These are phyloP conservation scores for Ciconia maguari DNA, from an alignment of 2,113 vertebrate genomes.

Conservation along the genomic window DNA sequence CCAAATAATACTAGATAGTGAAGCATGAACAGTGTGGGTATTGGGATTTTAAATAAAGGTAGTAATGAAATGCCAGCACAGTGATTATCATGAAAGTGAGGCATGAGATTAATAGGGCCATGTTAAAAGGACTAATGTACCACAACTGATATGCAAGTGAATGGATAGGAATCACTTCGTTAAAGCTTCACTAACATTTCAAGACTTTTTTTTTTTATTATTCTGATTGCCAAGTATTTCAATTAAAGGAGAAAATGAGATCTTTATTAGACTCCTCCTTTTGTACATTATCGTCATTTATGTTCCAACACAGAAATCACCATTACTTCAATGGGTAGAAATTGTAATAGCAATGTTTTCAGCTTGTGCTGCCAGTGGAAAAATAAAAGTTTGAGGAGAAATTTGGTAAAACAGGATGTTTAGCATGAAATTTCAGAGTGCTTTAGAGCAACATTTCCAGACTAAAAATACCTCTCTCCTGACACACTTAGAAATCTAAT, in stretches of 20 bases:
- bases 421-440: conserved; percentile 23
- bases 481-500: conserved; percentile 16
- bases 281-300: neutral
- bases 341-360: neutral
- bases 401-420: neutral
- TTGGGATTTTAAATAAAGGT: neutral
- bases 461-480: conserved; percentile 9
- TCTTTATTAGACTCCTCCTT: neutral
- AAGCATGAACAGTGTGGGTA: neutral
- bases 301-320: neutral
- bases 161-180: neutral
- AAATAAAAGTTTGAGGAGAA: conserved; percentile 3
- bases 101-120: neutral
- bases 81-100: neutral
- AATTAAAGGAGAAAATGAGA: neutral
- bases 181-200: neutral
- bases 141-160: neutral
- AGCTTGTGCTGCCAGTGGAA: neutral
- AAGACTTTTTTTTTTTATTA: neutral
- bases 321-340: neutral
- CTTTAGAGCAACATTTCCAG: neutral
- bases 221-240: neutral
- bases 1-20: neutral
- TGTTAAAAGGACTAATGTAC: neutral
- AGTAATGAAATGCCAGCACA: neutral